Conservation (phyloP, 2,888 invertebrate genomes). For the Tipula helvola region DNA sequence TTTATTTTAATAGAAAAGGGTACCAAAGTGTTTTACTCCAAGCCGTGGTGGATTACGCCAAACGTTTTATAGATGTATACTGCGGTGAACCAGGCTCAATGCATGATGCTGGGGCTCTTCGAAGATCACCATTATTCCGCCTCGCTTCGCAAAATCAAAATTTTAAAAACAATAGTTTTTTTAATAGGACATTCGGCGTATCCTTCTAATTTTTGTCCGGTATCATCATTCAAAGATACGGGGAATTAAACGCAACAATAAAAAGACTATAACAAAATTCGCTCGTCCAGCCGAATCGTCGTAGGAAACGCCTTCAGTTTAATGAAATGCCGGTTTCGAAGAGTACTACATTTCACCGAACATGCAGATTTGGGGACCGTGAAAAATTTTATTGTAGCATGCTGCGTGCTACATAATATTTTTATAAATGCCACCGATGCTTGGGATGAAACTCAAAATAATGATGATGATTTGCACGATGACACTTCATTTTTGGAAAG, state of each 20-base stretch:
- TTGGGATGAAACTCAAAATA: too few relatives aligned
- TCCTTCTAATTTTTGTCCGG: neutral
- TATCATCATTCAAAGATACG: neutral
- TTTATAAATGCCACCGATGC: too few relatives aligned
- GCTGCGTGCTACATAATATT: neutral
- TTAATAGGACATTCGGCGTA: neutral
- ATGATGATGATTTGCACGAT: too few relatives aligned
- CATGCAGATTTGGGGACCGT: neutral
- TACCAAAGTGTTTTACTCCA: neutral
- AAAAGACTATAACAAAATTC: neutral
- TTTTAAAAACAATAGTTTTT: neutral
- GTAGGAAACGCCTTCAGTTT: neutral
- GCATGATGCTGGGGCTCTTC: neutral
- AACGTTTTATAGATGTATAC: neutral
- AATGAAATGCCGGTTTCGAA: neutral
- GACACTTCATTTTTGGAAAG: too few relatives aligned
- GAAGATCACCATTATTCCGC: neutral
- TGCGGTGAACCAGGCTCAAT: neutral
- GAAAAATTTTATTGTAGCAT: neutral
- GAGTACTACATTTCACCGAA: neutral
- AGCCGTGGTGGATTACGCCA: neutral
- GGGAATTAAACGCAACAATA: neutral
- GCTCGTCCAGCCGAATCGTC: neutral
- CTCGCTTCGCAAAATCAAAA: neutral
- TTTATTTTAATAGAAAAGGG: neutral